A percentile compares a stretch with the other conserved stretches of the same genome.
These are phyloP conservation scores for Varanus komodoensis DNA, from an alignment of 2,113 vertebrate species.

Conservation along the genomic window DNA sequence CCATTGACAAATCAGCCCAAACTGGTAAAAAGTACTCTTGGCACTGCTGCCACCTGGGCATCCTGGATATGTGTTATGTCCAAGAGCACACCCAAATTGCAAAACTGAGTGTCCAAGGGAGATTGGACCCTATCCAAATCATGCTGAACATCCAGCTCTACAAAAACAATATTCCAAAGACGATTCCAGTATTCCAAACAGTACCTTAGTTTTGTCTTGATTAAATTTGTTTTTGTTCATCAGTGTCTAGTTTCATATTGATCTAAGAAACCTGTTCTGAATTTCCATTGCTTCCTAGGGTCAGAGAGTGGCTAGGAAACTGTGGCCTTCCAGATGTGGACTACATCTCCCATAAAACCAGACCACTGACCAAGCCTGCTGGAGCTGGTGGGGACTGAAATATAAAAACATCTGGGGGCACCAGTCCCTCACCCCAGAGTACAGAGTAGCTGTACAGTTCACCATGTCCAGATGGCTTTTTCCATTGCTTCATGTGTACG, in stretches of 20 bases:
- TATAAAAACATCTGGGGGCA: not conserved
- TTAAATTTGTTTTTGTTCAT: not conserved
- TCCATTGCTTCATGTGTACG: no score
- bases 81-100: not conserved
- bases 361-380: not conserved
- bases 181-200: not conserved
- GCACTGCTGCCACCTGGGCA: not conserved
- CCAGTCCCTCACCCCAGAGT: no score
- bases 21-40: not conserved
- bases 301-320: no score
- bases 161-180: not conserved
- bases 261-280: not conserved
- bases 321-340: no score
- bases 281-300: not conserved
- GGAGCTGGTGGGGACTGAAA: no score
- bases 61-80: no score
- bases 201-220: not conserved
- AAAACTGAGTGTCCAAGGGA: not conserved
- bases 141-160: not conserved
- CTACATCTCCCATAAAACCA: not conserved
- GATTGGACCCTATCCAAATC: not conserved
- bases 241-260: not conserved
- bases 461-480: no score
- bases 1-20: not conserved
- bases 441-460: no score